Evolutionary conservation across 2,888 invertebrate species (phyloP).

Genomic region (Dysmachus trigonus): DNA sequence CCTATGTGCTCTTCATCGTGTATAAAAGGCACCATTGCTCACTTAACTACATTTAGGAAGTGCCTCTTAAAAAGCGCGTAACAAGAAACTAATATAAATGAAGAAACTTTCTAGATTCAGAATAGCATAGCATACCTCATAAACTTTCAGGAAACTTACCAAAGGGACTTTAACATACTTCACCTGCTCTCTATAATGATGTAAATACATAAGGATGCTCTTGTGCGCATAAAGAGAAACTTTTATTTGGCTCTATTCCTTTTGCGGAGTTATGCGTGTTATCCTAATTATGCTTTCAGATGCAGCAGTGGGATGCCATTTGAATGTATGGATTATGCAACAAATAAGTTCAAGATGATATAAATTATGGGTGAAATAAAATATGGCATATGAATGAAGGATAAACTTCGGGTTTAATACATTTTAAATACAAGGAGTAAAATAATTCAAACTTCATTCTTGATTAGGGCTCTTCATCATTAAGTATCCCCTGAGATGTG

Average conservation of each 20-base stretch:
- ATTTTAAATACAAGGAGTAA: neutral
- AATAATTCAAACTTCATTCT: too few species aligned
- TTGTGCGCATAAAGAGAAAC: neutral
- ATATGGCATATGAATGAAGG: neutral
- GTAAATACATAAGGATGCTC: neutral
- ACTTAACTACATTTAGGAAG: conserved; percentile 7
- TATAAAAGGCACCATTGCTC: neutral
- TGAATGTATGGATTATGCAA: neutral
- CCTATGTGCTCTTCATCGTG: neutral
- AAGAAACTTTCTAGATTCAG: conserved; percentile 7
- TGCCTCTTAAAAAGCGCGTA: neutral
- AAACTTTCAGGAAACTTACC: neutral
- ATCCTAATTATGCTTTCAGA: neutral
- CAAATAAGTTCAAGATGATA: neutral
- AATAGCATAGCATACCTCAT: neutral
- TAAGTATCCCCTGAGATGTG: neutral
- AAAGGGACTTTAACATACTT: neutral
- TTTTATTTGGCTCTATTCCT: neutral
- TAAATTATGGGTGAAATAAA: neutral
- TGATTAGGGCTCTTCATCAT: neutral
- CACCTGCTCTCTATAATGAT: neutral
- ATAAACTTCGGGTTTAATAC: neutral
- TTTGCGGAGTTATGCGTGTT: neutral
- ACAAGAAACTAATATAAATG: conserved; percentile 4
- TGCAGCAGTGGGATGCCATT: neutral